phyloP scores from a whole-genome alignment of 2,888 invertebrate genomes.

The Agonopterix subpropinquella region DNA sequence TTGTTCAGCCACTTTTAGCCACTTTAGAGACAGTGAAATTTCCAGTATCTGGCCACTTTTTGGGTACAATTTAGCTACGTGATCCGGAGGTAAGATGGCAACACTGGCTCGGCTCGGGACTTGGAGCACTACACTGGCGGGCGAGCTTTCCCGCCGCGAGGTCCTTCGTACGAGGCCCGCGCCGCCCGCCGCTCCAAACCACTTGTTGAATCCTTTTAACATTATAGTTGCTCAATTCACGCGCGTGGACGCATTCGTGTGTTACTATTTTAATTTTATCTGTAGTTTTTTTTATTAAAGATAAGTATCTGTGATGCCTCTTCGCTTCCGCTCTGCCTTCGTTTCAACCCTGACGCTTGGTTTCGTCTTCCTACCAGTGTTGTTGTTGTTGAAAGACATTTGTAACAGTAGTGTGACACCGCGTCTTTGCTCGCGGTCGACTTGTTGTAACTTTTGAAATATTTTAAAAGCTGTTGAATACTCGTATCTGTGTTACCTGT shows the following conservation, averaged over 20 bases:
- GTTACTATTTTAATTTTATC: slow-evolving; percentile 9
- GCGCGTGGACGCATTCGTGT: slow-evolving; percentile 29
- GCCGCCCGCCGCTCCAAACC: slow-evolving; percentile 55
- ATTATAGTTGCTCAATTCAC: slow-evolving; percentile 43
- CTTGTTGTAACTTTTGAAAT: slow-evolving; percentile 69
- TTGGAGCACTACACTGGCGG: slow-evolving; percentile 59
- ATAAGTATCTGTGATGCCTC: slow-evolving; percentile 57
- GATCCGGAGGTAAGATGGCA: too few species aligned
- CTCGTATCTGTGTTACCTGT: slow-evolving; percentile 72
- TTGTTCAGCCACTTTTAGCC: too few species aligned
- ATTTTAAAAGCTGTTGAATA: slow-evolving; percentile 64
- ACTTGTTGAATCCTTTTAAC: slow-evolving; percentile 63
- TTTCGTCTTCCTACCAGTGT: slow-evolving; percentile 56
- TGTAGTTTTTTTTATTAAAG: slow-evolving; percentile 19
- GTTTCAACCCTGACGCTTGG: slow-evolving; percentile 35
- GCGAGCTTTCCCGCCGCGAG: slow-evolving; percentile 67
- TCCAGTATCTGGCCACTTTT: too few species aligned
- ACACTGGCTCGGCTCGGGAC: too few species aligned
- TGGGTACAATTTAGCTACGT: too few species aligned
- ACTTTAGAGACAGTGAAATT: too few species aligned
- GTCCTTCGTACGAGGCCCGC: slow-evolving; percentile 39
- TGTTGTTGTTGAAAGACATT: slow-evolving; percentile 48
- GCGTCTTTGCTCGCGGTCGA: slow-evolving; percentile 36
- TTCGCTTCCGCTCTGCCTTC: slow-evolving; percentile 50
- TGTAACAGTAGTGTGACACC: slow-evolving; percentile 33